Evolutionary conservation across 1,140 invertebrate genomes (phyloP).

Genomic region (Agraylea sexmaculata): DNA sequence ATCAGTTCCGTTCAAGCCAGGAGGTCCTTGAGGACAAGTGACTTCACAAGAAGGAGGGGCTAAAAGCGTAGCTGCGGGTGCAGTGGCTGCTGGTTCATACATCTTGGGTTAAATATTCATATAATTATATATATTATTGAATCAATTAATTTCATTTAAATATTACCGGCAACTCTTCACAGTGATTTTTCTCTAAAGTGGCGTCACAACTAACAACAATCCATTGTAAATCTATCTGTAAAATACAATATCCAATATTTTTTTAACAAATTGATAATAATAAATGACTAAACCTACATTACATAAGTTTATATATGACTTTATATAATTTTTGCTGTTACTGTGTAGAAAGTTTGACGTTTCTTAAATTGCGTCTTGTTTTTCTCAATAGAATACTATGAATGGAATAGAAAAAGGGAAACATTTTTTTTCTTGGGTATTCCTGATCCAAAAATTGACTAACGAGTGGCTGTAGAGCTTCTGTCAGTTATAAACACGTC

Average conservation of each 20-base stretch:
- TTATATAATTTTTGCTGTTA: too few relatives aligned
- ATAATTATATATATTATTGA: constrained; percentile 6
- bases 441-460: too few relatives aligned
- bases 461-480: too few relatives aligned
- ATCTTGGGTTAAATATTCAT: constrained; percentile 3
- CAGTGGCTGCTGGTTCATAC: constrained; percentile 16
- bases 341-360: too few relatives aligned
- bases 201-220: constrained; percentile 70
- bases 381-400: too few relatives aligned
- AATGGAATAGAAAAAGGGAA: too few relatives aligned
- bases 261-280: neutral
- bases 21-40: constrained; percentile 46
- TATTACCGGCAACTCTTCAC: constrained; percentile 56
- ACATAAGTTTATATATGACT: neutral
- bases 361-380: too few relatives aligned
- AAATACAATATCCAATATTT: constrained; percentile 10
- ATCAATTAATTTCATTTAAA: too few relatives aligned
- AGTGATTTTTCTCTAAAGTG: constrained; percentile 55
- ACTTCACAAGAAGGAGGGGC: constrained; percentile 21
- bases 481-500: too few relatives aligned
- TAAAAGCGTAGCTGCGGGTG: constrained; percentile 10
- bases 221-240: constrained; percentile 69
- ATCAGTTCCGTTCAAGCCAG: constrained; percentile 45
- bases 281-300: neutral
- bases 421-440: too few relatives aligned